Evolutionary conservation across 2,113 vertebrate species (phyloP).

Genomic region (Lepus timidus): DNA sequence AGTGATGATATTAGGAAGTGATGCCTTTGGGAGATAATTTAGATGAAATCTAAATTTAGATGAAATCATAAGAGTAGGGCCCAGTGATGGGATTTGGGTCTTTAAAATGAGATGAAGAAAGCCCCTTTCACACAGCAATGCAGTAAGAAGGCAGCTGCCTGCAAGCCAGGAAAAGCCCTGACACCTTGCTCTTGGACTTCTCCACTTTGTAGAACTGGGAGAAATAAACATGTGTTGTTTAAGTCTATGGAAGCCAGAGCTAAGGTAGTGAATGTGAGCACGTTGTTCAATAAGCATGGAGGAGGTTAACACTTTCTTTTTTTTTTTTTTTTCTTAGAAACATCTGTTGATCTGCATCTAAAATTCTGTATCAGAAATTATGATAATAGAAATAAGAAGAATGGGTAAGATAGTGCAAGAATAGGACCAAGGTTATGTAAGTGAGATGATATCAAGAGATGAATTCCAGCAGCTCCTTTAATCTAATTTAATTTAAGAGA

Average conservation of each 20-base stretch:
- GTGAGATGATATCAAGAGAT: neutral
- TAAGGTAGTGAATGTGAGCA: neutral
- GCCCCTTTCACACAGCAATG: too few relatives aligned
- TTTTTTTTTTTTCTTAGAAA: constrained; percentile 19
- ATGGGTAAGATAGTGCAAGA: neutral
- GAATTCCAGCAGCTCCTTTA: neutral
- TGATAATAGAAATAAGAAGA: neutral
- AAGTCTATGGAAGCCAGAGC: neutral
- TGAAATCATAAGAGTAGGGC: neutral
- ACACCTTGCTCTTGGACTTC: neutral
- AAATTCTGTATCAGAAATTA: neutral
- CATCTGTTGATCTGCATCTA: neutral
- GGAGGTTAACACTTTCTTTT: neutral
- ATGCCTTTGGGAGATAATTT: neutral
- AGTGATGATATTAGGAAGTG: neutral
- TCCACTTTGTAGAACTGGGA: neutral
- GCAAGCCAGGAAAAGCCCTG: neutral
- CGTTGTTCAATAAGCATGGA: neutral
- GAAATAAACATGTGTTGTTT: neutral
- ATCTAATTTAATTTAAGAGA: neutral
- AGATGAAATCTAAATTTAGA: neutral
- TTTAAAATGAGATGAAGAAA: neutral
- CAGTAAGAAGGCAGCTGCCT: neutral
- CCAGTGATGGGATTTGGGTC: neutral
- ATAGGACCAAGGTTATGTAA: neutral